A percentile compares a stretch with the other conserved stretches of the same genome.
These are phyloP conservation scores for Sialis lutaria DNA, from an alignment of 2,888 invertebrate species.

Conservation along the genomic window DNA sequence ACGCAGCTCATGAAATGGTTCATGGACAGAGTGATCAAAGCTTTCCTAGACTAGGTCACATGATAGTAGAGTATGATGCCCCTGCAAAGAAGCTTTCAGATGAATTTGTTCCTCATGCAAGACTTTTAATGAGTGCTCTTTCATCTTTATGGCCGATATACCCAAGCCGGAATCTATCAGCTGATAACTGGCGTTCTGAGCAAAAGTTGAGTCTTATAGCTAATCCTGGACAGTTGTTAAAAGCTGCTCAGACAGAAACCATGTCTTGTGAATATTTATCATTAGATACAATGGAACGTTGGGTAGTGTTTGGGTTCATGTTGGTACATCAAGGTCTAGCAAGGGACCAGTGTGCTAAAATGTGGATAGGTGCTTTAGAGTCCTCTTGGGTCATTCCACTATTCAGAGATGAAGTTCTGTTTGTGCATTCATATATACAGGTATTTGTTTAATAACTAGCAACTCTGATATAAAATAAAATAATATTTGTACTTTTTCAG, in stretches of 20 bases:
- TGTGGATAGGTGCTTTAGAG: constrained; percentile 85
- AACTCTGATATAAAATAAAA: not conserved
- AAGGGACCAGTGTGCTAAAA: constrained; percentile 59
- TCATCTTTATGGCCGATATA: constrained; percentile 79
- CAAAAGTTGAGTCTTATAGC: constrained; percentile 86
- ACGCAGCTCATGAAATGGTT: constrained; percentile 94
- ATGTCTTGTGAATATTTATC: constrained; percentile 97
- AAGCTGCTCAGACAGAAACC: constrained; percentile 86
- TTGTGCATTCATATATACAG: constrained; percentile 77
- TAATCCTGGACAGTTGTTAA: constrained; percentile 84
- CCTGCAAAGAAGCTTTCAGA: constrained; percentile 91
- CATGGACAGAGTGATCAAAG: constrained; percentile 77
- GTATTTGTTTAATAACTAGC: no score
- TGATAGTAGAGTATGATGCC: constrained; percentile 95
- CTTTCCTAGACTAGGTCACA: constrained; percentile 90
- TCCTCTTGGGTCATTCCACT: constrained; percentile 88
- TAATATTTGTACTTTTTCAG: constrained; percentile 23
- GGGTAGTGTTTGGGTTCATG: constrained; percentile 91
- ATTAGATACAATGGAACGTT: constrained; percentile 86
- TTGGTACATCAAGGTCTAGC: constrained; percentile 79
- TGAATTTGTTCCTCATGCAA: constrained; percentile 90
- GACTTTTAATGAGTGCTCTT: constrained; percentile 69
- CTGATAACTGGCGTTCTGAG: constrained; percentile 87
- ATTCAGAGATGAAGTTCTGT: constrained; percentile 93
- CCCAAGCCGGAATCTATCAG: constrained; percentile 74